Conservation (phyloP, 2,113 vertebrate species). For the Condylura cristata region DNA sequence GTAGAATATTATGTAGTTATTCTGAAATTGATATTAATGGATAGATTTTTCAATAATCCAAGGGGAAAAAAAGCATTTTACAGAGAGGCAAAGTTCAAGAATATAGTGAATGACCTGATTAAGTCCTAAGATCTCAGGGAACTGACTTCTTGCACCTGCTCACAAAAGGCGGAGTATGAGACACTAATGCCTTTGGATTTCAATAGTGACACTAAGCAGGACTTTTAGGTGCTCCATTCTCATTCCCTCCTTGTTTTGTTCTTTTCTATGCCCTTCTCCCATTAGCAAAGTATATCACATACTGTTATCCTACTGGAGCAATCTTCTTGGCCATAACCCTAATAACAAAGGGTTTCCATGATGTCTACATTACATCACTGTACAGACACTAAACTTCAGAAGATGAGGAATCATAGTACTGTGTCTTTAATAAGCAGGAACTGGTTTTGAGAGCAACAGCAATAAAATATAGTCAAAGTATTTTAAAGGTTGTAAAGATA, state of each 20-base stretch:
- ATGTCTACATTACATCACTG: slow-evolving; percentile 59
- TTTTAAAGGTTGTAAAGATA: slow-evolving; percentile 65
- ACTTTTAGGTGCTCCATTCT: neutral
- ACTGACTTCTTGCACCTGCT: neutral
- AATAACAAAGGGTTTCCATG: slow-evolving; percentile 4
- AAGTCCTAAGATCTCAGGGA: neutral
- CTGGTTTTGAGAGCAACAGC: slow-evolving; percentile 43
- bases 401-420: slow-evolving; percentile 54
- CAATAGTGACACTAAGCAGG: neutral
- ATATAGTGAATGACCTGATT: neutral
- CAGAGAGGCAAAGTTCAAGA: neutral
- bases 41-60: slow-evolving; percentile 19
- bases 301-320: slow-evolving; percentile 7
- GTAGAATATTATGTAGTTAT: neutral
- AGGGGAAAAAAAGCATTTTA: neutral
- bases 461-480: slow-evolving; percentile 76
- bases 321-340: slow-evolving; percentile 51
- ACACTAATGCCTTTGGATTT: neutral
- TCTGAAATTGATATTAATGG: slow-evolving; percentile 35
- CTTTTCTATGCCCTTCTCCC: neutral
- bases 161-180: neutral
- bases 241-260: neutral
- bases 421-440: slow-evolving; percentile 71
- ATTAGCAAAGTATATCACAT: neutral
- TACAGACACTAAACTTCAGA: slow-evolving; percentile 14